Conservation (phyloP, 2,888 invertebrate genomes). For the Blastobasis adustella region DNA sequence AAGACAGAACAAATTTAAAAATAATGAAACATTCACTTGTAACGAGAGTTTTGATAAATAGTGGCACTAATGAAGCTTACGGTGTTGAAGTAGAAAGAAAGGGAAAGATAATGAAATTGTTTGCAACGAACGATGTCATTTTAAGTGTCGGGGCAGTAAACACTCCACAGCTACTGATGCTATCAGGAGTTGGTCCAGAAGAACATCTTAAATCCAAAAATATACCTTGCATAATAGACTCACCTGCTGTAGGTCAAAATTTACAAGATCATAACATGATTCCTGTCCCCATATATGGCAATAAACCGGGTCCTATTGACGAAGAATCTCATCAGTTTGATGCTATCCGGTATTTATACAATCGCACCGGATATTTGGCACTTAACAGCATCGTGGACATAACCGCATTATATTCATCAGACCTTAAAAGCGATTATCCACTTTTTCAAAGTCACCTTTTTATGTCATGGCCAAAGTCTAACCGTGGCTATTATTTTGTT, state of each 20-base stretch:
- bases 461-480: slow-evolving; percentile 3
- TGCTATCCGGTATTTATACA: background rate
- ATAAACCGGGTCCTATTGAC: background rate
- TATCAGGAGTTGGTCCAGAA: slow-evolving; percentile 25
- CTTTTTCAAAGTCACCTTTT: background rate
- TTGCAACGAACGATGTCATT: slow-evolving; percentile 13
- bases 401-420: slow-evolving; percentile 2
- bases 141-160: slow-evolving; percentile 23
- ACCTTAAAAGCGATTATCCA: slow-evolving; percentile 11
- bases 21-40: background rate
- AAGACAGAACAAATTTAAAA: background rate
- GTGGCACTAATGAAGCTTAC: background rate
- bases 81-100: background rate
- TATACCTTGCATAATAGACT: slow-evolving; percentile 9
- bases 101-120: background rate
- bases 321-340: too few relatives aligned
- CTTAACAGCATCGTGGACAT: background rate
- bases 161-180: slow-evolving; percentile 24
- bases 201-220: slow-evolving; percentile 14
- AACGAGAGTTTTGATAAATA: background rate
- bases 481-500: slow-evolving; percentile 6
- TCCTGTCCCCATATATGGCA: slow-evolving; percentile 16
- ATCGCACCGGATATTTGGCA: background rate
- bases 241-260: slow-evolving; percentile 20
- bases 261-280: slow-evolving; percentile 23